Base-by-base conservation (phyloP, 2,888 invertebrate species). In the Cheilosia vernalis region DNA sequence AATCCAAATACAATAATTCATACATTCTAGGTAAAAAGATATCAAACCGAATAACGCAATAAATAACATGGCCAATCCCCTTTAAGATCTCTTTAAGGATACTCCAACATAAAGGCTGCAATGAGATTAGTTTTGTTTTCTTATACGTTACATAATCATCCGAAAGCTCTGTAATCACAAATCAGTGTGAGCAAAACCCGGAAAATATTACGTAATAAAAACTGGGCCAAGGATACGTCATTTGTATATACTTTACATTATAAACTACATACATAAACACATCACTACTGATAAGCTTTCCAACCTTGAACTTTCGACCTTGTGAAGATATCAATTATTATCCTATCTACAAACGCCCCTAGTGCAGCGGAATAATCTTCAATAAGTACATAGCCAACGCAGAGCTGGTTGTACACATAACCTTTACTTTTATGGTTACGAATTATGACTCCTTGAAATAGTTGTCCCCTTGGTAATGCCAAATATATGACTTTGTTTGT, bases 231-330 rank as follows among this genome's bases (percentile, higher is more conserved):
- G 74, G 64, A 70, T 70, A 74, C 58, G 19, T 47, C 17, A 44
- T 74, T 51, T 58, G 30, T 47, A 58, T 19, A 19, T 56, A 51
- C 55, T 21, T 2, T 21, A 21, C 21, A 21, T 9, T 9, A 6
- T 9, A 30, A 6, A 51, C 9, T 24, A 24, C 63, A 56, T 27
- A 33, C 19, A 19, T 47, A 66, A 51, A 56, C 40, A 61, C 33
- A 33, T 53, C 13, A 0, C 17, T 7, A 74, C 51, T 79, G 83
- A 79, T 79, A 69, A 80, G 84, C 84, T 84, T 80, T 70, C 47
- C 37, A 51, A 70, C 84, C 84, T 84, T 84, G 84, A 84, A 84
- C 84, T 84, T 79, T 70, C n/a, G 58, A 13, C 70, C 78, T 79
- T 63, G 70, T 27, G 40, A 51, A 30, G 9, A 33, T 44, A 19